Evolutionary conservation across 2,888 invertebrate species (phyloP).

Genomic region (Sarcophaga variegata): DNA sequence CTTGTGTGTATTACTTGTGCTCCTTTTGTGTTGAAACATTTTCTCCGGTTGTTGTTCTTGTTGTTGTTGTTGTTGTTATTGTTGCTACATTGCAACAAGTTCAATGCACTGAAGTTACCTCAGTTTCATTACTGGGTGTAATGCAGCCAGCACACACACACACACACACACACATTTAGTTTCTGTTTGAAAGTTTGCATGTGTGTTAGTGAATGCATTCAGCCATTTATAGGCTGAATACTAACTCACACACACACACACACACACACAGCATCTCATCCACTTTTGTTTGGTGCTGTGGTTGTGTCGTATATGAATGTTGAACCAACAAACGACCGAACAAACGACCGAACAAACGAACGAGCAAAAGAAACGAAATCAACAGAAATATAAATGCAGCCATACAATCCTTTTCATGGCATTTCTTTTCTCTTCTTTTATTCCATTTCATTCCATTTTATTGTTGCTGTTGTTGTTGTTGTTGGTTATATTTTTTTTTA

Average conservation of each 20-base stretch:
- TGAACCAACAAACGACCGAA: neutral
- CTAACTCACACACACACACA: neutral
- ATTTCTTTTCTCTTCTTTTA: slow-evolving; percentile 46
- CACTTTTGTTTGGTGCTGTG: slow-evolving; percentile 24
- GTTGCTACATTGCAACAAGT: slow-evolving; percentile 48
- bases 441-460: neutral
- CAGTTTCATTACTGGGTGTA: slow-evolving; percentile 48
- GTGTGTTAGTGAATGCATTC: slow-evolving; percentile 28
- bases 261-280: slow-evolving; percentile 48
- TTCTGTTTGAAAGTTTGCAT: slow-evolving; percentile 24
- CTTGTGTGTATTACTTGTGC: slow-evolving; percentile 53
- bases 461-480: neutral
- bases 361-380: slow-evolving; percentile 42
- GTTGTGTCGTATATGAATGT: neutral
- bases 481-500: slow-evolving; percentile 30
- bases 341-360: too few relatives aligned
- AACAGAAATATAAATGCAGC: slow-evolving; percentile 51
- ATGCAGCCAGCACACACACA: slow-evolving; percentile 26
- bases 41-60: slow-evolving; percentile 13
- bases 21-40: slow-evolving; percentile 65
- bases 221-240: slow-evolving; percentile 17
- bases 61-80: slow-evolving; percentile 27
- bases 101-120: slow-evolving; percentile 69
- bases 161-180: neutral
- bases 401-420: slow-evolving; percentile 63